Evolutionary conservation across 2,113 vertebrate genomes (phyloP).

Genomic region (Ciconia stormi): DNA sequence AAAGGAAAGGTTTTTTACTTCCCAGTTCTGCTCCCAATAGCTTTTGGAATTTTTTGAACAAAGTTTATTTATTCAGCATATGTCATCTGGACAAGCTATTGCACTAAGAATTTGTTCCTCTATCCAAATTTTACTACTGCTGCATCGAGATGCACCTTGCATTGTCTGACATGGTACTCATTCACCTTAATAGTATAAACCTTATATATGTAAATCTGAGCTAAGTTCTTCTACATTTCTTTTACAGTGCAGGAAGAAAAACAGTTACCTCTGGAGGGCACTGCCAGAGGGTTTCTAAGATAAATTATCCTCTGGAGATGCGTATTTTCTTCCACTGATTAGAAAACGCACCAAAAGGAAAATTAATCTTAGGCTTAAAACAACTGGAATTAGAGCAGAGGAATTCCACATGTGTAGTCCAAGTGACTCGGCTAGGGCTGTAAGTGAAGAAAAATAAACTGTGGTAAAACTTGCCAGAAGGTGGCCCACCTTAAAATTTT

Average conservation of each 20-base stretch:
- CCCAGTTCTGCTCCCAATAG: not conserved
- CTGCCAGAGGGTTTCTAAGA: not conserved
- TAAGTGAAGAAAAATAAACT: not conserved
- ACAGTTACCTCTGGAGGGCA: not conserved
- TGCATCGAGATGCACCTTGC: not conserved
- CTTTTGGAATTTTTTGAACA: not conserved
- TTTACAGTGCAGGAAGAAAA: not conserved
- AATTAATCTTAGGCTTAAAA: not conserved
- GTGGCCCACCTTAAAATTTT: not conserved
- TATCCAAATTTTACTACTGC: not conserved
- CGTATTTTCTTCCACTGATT: not conserved
- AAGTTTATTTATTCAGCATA: not conserved
- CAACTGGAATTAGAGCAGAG: not conserved
- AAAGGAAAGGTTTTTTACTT: accelerated
- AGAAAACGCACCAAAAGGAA: not conserved
- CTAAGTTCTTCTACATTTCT: not conserved
- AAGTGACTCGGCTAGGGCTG: not conserved
- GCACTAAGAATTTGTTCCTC: not conserved
- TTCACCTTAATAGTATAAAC: not conserved
- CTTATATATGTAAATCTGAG: not conserved
- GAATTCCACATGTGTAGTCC: not conserved
- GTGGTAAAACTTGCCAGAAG: not conserved
- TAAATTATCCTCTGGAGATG: not conserved
- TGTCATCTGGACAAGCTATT: not conserved
- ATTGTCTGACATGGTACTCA: accelerated